A percentile compares a stretch with the other conserved stretches of the same genome.
Conservation (phyloP, 2,888 invertebrate species). For the Apotomis turbidana region DNA sequence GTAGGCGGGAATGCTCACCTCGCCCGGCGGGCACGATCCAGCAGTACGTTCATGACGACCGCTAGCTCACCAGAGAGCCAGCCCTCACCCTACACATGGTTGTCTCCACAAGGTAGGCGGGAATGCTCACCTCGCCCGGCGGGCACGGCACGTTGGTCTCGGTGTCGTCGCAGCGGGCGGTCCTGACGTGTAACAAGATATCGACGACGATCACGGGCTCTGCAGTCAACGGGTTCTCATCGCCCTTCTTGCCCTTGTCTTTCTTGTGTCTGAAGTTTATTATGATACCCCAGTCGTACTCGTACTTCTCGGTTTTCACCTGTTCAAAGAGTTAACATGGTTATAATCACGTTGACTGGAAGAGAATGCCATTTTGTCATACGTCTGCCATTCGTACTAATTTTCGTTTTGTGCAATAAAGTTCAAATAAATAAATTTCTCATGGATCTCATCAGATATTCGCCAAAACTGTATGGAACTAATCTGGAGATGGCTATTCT, state of each 20-base stretch:
- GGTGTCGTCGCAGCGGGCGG: constrained; percentile 81
- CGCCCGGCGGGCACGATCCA: constrained; percentile 87
- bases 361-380: no score
- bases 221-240: constrained; percentile 80
- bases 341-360: no score
- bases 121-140: constrained; percentile 79
- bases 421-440: no score
- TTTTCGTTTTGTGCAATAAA: no score
- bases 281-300: constrained; percentile 98
- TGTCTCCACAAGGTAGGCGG: no score
- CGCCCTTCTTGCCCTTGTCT: constrained; percentile 73
- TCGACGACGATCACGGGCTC: constrained; percentile 90
- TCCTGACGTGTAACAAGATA: constrained; percentile 91
- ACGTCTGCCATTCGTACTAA: no score
- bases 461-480: no score
- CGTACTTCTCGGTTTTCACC: constrained; percentile 91
- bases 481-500: no score
- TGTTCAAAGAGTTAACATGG: constrained; percentile 54
- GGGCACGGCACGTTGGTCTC: constrained; percentile 88
- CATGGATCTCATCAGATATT: no score
- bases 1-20: constrained; percentile 63
- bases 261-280: constrained; percentile 94
- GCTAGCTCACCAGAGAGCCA: no score
- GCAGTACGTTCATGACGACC: no score
- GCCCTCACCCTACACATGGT: no score